phyloP scores from a whole-genome alignment of 2,888 invertebrate genomes.

The Carterocephalus palaemon region DNA sequence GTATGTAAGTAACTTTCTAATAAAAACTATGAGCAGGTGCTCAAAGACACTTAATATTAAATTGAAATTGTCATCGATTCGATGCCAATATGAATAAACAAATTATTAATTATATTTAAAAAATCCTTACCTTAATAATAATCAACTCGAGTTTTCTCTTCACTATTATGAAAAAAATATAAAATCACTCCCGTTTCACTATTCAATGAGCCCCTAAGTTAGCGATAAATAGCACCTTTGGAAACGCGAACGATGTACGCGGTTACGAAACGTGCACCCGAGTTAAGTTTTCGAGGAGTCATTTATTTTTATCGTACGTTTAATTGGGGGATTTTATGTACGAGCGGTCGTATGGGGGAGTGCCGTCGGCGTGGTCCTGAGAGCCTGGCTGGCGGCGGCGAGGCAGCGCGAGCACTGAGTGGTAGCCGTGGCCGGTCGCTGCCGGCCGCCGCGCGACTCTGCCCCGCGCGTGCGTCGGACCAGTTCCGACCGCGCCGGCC shows the following conservation, averaged over 20 bases:
- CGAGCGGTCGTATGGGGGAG: constrained; percentile 40
- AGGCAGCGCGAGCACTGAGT: constrained; percentile 73
- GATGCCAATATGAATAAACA: constrained; percentile 7
- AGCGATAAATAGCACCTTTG: constrained; percentile 42
- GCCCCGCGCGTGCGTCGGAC: constrained; percentile 66
- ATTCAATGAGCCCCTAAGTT: constrained; percentile 43
- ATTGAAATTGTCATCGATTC: constrained; percentile 20
- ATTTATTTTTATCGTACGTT: constrained; percentile 32
- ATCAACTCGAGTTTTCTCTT: constrained; percentile 52
- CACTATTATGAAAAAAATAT: constrained; percentile 49
- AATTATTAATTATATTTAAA: constrained; percentile 28
- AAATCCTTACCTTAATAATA: constrained; percentile 57
- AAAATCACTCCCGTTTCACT: constrained; percentile 69
- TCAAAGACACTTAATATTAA: constrained; percentile 23
- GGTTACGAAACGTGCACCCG: constrained; percentile 42
- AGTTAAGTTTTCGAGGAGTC: constrained; percentile 38
- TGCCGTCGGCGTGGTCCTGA: constrained; percentile 38
- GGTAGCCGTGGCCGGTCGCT: constrained; percentile 43
- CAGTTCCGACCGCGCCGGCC: constrained; percentile 63
- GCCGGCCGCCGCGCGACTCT: constrained; percentile 49
- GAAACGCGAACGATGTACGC: constrained; percentile 42
- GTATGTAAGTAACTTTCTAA: constrained; percentile 72
- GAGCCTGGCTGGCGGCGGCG: constrained; percentile 60
- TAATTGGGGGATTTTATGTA: constrained; percentile 35
- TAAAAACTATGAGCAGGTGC: constrained; percentile 47